A percentile compares a stretch with the other conserved stretches of the same genome.
These are phyloP conservation scores for Ctena decussata DNA, from an alignment of 2,888 invertebrate genomes.

Conservation along the genomic window DNA sequence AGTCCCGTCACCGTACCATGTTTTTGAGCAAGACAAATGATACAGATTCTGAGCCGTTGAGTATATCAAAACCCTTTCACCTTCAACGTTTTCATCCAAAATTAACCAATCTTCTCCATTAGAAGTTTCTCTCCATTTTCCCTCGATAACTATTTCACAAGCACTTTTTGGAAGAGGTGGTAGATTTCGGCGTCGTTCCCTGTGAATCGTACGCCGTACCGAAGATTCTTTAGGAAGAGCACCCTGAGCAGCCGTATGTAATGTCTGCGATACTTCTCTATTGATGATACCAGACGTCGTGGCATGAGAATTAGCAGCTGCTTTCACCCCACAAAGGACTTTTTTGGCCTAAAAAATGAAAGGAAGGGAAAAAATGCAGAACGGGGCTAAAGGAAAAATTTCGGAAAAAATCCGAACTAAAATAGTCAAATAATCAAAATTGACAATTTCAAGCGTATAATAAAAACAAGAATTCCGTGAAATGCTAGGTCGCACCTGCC, in stretches of 20 bases:
- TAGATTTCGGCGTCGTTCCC: no score
- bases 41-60: background rate
- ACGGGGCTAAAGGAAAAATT: background rate
- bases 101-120: background rate
- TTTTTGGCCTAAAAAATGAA: conserved; percentile 6
- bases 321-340: conserved; percentile 7
- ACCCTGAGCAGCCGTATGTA: background rate
- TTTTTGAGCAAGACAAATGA: conserved; percentile 10
- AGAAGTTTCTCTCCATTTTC: background rate
- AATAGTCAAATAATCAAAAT: background rate
- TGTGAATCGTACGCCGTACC: no score
- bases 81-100: background rate
- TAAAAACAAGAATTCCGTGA: no score
- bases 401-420: background rate
- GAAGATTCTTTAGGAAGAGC: background rate
- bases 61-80: background rate
- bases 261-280: background rate
- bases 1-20: no score
- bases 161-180: conserved; percentile 1
- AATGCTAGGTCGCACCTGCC: no score
- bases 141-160: background rate
- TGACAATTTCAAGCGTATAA: background rate
- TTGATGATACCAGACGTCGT: background rate
- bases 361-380: background rate
- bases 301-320: background rate